phyloP scores from a whole-genome alignment of 2,888 invertebrate species.

The Stenurella melanura region DNA sequence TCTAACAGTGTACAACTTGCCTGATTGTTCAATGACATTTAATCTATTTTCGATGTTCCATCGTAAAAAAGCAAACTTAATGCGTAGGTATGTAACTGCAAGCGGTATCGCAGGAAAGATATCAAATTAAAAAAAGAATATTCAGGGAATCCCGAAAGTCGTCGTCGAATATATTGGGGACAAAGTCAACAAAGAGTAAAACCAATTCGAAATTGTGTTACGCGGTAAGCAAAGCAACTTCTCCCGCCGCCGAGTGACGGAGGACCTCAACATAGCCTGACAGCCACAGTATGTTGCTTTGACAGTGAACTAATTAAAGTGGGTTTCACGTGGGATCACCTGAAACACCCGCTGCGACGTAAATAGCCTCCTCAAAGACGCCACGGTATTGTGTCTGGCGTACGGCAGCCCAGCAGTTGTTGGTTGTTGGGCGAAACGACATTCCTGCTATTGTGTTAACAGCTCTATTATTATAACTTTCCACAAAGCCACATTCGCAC shows the following conservation, averaged over 20 bases:
- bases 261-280: slow-evolving; percentile 44
- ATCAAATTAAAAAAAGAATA: not conserved
- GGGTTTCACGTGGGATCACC: slow-evolving; percentile 67
- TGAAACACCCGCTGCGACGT: slow-evolving; percentile 64
- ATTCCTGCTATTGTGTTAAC: slow-evolving; percentile 61
- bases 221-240: slow-evolving; percentile 16
- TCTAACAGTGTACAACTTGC: too few species aligned
- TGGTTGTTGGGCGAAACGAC: slow-evolving; percentile 39
- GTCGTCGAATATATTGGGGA: not conserved
- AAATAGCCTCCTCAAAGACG: slow-evolving; percentile 63
- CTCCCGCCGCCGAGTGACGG: slow-evolving; percentile 34
- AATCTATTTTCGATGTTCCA: too few species aligned
- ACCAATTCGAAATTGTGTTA: slow-evolving; percentile 17
- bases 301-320: slow-evolving; percentile 68
- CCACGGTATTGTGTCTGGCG: slow-evolving; percentile 42
- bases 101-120: not conserved
- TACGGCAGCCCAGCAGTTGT: slow-evolving; percentile 41
- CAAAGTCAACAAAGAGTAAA: slow-evolving; percentile 12
- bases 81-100: too few species aligned
- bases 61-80: not conserved
- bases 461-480: slow-evolving; percentile 61
- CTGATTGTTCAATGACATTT: not conserved
- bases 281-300: slow-evolving; percentile 64
- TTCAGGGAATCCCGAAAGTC: not conserved
- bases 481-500: slow-evolving; percentile 48